Evolutionary conservation across 1,140 invertebrate genomes (phyloP).

Genomic region (Bombus impatiens): DNA sequence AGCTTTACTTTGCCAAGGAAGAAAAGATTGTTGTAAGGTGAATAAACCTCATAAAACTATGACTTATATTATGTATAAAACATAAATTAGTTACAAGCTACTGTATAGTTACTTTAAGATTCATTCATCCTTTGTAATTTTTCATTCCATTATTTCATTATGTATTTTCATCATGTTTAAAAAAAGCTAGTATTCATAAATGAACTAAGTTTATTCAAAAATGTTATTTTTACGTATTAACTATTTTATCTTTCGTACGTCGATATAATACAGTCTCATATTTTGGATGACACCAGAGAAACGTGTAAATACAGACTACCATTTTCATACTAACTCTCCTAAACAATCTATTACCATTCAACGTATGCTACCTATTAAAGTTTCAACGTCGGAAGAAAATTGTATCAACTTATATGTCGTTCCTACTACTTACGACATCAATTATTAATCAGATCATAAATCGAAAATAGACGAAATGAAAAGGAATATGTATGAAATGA

Average conservation of each 20-base stretch:
- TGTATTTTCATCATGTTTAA: background rate
- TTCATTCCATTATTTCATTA: background rate
- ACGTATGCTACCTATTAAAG: background rate
- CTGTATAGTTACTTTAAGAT: background rate
- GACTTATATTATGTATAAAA: background rate
- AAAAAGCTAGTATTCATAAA: background rate
- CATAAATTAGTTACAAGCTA: background rate
- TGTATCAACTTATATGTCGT: background rate
- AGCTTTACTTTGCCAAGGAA: background rate
- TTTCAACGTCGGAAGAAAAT: background rate
- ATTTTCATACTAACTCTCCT: background rate
- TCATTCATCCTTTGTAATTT: background rate
- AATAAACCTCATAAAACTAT: background rate
- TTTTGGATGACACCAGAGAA: background rate
- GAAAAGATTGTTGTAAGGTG: too few species aligned
- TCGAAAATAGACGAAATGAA: background rate
- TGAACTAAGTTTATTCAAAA: background rate
- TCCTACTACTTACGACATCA: background rate
- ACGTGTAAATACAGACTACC: background rate
- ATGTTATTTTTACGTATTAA: background rate
- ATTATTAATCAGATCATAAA: background rate
- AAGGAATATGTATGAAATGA: background rate
- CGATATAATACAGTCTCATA: background rate
- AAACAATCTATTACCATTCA: background rate
- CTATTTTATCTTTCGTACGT: background rate